Conservation (phyloP, 2,888 invertebrate genomes). For the Neuroscelio doddi region DNA sequence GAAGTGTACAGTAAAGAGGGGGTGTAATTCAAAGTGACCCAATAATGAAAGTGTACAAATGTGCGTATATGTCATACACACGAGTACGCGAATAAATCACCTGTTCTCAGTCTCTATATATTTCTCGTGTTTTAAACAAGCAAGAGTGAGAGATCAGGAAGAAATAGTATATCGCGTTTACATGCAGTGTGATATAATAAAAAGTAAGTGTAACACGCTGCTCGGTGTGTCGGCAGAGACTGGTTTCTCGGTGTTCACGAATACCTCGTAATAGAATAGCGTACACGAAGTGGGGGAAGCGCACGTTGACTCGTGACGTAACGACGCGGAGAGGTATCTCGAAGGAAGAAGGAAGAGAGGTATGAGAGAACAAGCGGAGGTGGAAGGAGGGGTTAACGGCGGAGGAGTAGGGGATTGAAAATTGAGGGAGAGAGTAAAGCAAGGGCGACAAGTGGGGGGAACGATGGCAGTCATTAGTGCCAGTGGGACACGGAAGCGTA, state of each 20-base stretch:
- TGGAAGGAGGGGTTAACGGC: slow-evolving; percentile 13
- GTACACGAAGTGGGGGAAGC: slow-evolving; percentile 46
- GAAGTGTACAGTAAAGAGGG: slow-evolving; percentile 5
- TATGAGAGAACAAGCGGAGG: slow-evolving; percentile 13
- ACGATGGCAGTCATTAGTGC: slow-evolving; percentile 65
- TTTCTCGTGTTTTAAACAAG: not conserved
- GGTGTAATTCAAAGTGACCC: not conserved
- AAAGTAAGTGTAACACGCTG: slow-evolving; percentile 52
- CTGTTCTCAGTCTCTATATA: not conserved
- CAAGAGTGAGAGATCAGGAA: slow-evolving; percentile 32
- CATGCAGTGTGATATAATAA: slow-evolving; percentile 12
- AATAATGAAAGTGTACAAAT: not conserved
- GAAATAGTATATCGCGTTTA: slow-evolving; percentile 1
- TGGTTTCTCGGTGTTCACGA: slow-evolving; percentile 47
- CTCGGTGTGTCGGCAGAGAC: slow-evolving; percentile 65
- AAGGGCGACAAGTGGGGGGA: slow-evolving; percentile 39
- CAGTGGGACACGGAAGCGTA: slow-evolving; percentile 65
- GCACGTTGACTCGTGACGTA: slow-evolving; percentile 23
- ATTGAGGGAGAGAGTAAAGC: slow-evolving; percentile 5
- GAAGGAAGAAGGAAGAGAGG: slow-evolving; percentile 17
- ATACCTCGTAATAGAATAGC: slow-evolving; percentile 45
- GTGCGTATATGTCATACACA: slow-evolving; percentile 6
- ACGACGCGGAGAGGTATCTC: slow-evolving; percentile 1
- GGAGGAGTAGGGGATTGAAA: not conserved
- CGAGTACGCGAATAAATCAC: not conserved